These are phyloP conservation scores for Girardinichthys multiradiatus DNA, from an alignment of 2,113 vertebrate species.

Conservation along the genomic window DNA sequence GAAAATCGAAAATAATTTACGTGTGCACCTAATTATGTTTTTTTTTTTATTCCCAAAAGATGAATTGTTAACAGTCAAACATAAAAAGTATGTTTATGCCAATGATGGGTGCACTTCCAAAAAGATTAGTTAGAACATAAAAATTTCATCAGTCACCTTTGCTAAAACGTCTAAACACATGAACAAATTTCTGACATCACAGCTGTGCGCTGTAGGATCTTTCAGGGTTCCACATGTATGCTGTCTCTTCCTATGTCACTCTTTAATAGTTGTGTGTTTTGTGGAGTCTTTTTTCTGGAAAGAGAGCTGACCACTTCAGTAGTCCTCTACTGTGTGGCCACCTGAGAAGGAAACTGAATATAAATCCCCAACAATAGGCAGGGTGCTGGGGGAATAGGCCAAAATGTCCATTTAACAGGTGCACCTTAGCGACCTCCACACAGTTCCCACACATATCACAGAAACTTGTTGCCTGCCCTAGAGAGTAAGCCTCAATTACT, in stretches of 20 bases:
- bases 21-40: too few species aligned
- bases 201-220: conserved; percentile 10
- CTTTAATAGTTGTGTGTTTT: conserved; percentile 60
- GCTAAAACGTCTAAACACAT: not conserved
- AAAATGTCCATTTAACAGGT: conserved; percentile 78
- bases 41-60: too few species aligned
- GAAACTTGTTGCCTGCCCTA: conserved; percentile 75
- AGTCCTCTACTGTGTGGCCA: conserved; percentile 58
- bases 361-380: conserved; percentile 77
- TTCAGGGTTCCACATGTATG: conserved; percentile 15
- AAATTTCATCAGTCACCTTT: not conserved
- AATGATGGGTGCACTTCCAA: too few species aligned
- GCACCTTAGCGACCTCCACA: conserved; percentile 69
- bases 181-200: conserved; percentile 50
- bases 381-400: conserved; percentile 64
- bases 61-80: too few species aligned
- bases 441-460: conserved; percentile 89
- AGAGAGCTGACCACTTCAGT: conserved; percentile 64
- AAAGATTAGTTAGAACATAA: too few species aligned
- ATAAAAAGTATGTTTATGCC: too few species aligned
- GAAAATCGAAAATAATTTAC: too few species aligned
- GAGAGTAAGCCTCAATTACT: conserved; percentile 78
- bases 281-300: conserved; percentile 54
- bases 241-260: conserved; percentile 37
- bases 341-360: conserved; percentile 81